Percentiles rank a stretch among this genome's conserved stretches.
Evolutionary conservation across 1,140 invertebrate species (phyloP).

Genomic region (Pseudomyrmex flavicornis): DNA sequence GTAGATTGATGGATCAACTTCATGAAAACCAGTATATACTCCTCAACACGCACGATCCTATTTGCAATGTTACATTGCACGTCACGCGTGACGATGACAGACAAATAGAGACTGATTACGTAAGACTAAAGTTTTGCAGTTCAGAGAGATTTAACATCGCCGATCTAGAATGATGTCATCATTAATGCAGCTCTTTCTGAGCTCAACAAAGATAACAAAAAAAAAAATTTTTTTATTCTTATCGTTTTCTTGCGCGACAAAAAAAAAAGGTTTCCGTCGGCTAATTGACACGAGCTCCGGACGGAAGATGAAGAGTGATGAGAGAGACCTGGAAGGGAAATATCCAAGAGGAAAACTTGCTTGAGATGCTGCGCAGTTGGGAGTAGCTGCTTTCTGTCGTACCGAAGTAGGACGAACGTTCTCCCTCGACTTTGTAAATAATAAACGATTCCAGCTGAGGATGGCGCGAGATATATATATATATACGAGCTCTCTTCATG

Average conservation of each 20-base stretch:
- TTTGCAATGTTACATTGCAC: background rate
- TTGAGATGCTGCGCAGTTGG: constrained; percentile 14
- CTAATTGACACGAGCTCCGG: constrained; percentile 22
- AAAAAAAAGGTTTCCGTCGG: background rate
- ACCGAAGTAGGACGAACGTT: constrained; percentile 52
- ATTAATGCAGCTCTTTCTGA: background rate
- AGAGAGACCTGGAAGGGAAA: constrained; percentile 1
- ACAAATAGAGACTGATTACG: background rate
- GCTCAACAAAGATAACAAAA: background rate
- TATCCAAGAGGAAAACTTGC: constrained; percentile 52
- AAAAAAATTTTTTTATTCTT: constrained; percentile 7
- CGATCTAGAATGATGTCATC: background rate
- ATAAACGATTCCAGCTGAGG: constrained; percentile 49
- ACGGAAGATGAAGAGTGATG: constrained; percentile 28
- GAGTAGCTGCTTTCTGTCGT: constrained; percentile 20
- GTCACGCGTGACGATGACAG: background rate
- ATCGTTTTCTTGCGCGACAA: background rate
- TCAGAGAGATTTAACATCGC: background rate
- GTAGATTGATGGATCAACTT: constrained; percentile 11
- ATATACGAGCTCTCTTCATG: background rate
- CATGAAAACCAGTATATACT: background rate
- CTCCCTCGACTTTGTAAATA: constrained; percentile 54
- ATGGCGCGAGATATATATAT: constrained; percentile 8
- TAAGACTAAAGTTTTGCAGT: background rate
- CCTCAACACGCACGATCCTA: background rate